A percentile compares a stretch with the other conserved stretches of the same genome.
phyloP scores from a whole-genome alignment of 1,140 invertebrate species.

The Ceratina calcarata region DNA sequence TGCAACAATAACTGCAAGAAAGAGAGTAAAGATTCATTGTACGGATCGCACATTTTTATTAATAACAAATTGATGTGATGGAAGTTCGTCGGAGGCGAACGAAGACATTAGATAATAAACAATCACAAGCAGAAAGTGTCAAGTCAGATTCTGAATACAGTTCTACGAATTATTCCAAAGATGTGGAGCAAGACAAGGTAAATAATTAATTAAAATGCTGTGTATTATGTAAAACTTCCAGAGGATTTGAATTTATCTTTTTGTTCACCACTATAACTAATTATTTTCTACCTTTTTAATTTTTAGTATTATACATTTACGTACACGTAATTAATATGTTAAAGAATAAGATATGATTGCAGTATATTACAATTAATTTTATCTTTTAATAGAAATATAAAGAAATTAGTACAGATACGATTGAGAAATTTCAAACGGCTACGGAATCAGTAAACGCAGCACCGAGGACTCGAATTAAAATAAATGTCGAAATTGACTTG shows the following conservation, averaged over 20 bases:
- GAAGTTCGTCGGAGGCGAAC: constrained; percentile 72
- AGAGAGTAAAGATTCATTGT: background rate
- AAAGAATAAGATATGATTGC: background rate
- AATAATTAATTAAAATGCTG: constrained; percentile 8
- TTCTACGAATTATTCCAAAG: constrained; percentile 21
- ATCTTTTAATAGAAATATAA: constrained; percentile 23
- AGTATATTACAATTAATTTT: background rate
- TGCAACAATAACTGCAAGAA: background rate
- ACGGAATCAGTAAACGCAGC: background rate
- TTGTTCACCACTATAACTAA: no score
- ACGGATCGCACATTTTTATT: no score
- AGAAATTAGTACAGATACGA: constrained; percentile 8
- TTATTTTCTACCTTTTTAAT: no score
- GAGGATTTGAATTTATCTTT: constrained; percentile 12
- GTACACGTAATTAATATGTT: background rate
- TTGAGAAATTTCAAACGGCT: background rate
- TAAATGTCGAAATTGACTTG: constrained; percentile 89
- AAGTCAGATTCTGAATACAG: constrained; percentile 57
- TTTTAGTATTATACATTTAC: background rate
- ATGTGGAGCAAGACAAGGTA: constrained; percentile 45
- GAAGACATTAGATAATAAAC: constrained; percentile 56
- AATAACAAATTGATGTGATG: constrained; percentile 56
- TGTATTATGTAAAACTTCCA: background rate
- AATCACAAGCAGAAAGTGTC: constrained; percentile 36
- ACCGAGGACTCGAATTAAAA: constrained; percentile 76